Conservation (phyloP, 1,140 invertebrate species). For the Ctenoplectra terminalis region DNA sequence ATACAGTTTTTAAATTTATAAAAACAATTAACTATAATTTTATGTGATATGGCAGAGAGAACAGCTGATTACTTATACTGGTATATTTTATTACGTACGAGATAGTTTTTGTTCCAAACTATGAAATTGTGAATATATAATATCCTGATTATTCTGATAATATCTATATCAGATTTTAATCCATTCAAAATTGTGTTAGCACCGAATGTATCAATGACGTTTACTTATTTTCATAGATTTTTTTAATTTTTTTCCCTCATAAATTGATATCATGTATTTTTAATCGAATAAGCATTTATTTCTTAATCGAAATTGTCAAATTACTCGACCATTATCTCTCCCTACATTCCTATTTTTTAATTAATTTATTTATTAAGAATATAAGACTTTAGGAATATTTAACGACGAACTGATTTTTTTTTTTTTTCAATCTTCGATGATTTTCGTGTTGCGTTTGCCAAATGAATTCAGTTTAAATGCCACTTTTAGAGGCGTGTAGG, state of each 20-base stretch:
- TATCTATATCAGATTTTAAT: slow-evolving; percentile 23
- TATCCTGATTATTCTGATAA: slow-evolving; percentile 7
- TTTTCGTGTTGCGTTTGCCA: slow-evolving; percentile 34
- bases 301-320: slow-evolving; percentile 35
- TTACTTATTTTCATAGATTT: slow-evolving; percentile 39
- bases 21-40: not conserved
- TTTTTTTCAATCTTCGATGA: slow-evolving; percentile 17
- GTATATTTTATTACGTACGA: slow-evolving; percentile 29
- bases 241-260: slow-evolving; percentile 26
- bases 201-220: slow-evolving; percentile 35
- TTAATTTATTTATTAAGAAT: slow-evolving; percentile 70
- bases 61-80: slow-evolving; percentile 13
- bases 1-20: not conserved
- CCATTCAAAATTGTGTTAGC: slow-evolving; percentile 40
- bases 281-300: slow-evolving; percentile 54
- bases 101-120: slow-evolving; percentile 21
- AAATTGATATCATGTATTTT: slow-evolving; percentile 40
- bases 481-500: slow-evolving; percentile 49
- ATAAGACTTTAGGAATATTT: slow-evolving; percentile 61
- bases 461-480: slow-evolving; percentile 38
- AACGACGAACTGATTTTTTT: slow-evolving; percentile 20
- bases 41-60: slow-evolving; percentile 47
- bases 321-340: slow-evolving; percentile 57
- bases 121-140: slow-evolving; percentile 2
- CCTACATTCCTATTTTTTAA: slow-evolving; percentile 73